Evolutionary conservation across 2,113 vertebrate genomes (phyloP), one percentile per base, ranked within the genome.

Genomic region (Onychostoma macrolepis): DNA sequence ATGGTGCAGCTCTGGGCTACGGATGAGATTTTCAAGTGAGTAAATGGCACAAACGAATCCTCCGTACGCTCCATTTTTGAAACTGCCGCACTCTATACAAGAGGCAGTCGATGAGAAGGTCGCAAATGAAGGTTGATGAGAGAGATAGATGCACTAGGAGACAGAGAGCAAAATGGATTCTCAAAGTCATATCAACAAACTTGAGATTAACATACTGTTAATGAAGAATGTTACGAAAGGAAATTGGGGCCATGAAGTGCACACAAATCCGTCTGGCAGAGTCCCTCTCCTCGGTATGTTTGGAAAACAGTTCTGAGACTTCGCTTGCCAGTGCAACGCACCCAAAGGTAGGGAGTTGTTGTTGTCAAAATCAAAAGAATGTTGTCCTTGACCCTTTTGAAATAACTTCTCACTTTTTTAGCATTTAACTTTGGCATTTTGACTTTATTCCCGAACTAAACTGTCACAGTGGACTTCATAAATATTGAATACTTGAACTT

Each of bases 1-100:
- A 88, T 88, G 89, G 83, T 72, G 83, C n/a, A 72, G 43, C 75
- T 72, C 78, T 74, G 86, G 63, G 84, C 43, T 83, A 48, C 17
- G 65, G 41, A 84, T 80, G 58, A 80, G 86, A 74, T 83, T 61
- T 76, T 87, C 43, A 81, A 85, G 56, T 50, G 74, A 65, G 30
- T 45, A 84, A 86, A 87, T 83, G 83, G 83, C 33, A 67, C 33
- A 19, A 81, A 79, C 24, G 56, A 45, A 43, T 56, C 53, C 86
- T 65, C 69, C 28, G 50, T 67, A 50, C 2, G 58, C 84, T 76
- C 17, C 41, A 36, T 74, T 84, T 74, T 84, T 36, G 30, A 41
- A 84, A 71, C 21, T 0, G 48, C 65, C 78, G 50, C 86, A 76
- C 69, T 87, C 78, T 80, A 71, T 74, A 85, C 36, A 48, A 89